Base-by-base conservation (phyloP, 2,888 invertebrate species). In the Coelinius sp. region DNA sequence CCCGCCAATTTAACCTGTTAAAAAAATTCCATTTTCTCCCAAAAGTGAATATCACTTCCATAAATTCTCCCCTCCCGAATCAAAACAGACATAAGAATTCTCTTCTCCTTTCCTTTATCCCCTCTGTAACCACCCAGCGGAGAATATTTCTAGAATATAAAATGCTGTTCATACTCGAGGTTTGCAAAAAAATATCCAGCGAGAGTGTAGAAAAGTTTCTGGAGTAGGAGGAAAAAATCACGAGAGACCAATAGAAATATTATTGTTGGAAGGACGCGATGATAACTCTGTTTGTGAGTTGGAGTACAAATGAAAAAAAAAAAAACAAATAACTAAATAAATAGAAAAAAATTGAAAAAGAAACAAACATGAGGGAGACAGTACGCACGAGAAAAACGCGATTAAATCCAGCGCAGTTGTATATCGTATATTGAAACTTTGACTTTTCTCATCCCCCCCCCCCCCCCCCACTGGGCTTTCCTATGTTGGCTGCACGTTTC, bases 1-100 rank as follows among this genome's bases (percentile, higher is more conserved):
- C 53, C 53, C 25, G 53, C 53, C 53, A 53, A 53, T 53, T 53
- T 53, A 25, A n/a, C 27, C 24, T 14, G 14, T 14, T 7, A 53
- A 53, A 53, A 59, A 56, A 59, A 35, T 59, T 59, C 20, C 59
- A 59, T 59, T 35, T 59, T 59, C 20, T 59, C 59, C 59, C 35
- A 17, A 31, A 20, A 35, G 59, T 25, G n/a, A 53, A 27, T 25
- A 53, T 25, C 53, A 7, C 53, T 53, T n/a, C 53, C 53, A 53
- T 22, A 53, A n/a, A 53, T 53, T 25, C 25, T 24, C 53, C n/a
- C 53, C 53, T 25, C 14, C 27, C n/a, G 53, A 53, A 8, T 53
- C 25, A 53, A 53, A 53, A 53, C 53, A 53, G 53, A 53, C 24
- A 53, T 25, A 8, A 22, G 17, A 52, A 52, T 22, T 52, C 22